Evolutionary conservation across 2,888 invertebrate genomes (phyloP).

Genomic region (Isoperla grammatica): DNA sequence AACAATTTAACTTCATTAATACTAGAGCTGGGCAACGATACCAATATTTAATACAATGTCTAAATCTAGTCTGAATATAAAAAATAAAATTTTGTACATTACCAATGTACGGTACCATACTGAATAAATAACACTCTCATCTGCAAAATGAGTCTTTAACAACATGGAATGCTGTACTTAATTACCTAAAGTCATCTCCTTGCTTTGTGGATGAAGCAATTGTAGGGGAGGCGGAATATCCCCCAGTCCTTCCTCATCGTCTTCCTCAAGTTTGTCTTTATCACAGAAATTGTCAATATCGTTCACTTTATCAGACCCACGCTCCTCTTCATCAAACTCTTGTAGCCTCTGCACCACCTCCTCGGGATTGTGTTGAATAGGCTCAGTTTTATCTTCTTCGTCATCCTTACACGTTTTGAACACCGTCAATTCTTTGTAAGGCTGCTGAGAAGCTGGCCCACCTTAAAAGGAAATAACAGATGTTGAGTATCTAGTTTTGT

Average conservation of each 20-base stretch:
- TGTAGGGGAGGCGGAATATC: conserved; percentile 77
- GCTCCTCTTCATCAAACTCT: conserved; percentile 48
- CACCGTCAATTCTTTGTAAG: conserved; percentile 54
- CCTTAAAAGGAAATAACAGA: conserved; percentile 38
- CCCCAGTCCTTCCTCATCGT: conserved; percentile 73
- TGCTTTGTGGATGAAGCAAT: conserved; percentile 43
- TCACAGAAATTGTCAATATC: neutral
- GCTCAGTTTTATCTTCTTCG: conserved; percentile 44
- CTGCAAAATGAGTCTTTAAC: too few relatives aligned
- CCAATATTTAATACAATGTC: too few relatives aligned
- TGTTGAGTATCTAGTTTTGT: too few relatives aligned
- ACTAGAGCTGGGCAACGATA: too few relatives aligned
- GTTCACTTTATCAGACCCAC: neutral
- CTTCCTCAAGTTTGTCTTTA: conserved; percentile 47
- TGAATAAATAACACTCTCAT: too few relatives aligned
- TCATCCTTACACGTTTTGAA: conserved; percentile 56
- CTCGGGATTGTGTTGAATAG: conserved; percentile 13
- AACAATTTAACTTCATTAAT: neutral
- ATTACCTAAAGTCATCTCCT: conserved; percentile 31
- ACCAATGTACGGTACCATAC: too few relatives aligned
- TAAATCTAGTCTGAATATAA: too few relatives aligned
- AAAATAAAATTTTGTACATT: too few relatives aligned
- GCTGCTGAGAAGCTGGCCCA: conserved; percentile 41
- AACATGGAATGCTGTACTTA: too few relatives aligned
- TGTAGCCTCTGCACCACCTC: conserved; percentile 39